Conservation (phyloP, 2,797 vertebrate genomes). For the Cephalopachus bancanus region DNA sequence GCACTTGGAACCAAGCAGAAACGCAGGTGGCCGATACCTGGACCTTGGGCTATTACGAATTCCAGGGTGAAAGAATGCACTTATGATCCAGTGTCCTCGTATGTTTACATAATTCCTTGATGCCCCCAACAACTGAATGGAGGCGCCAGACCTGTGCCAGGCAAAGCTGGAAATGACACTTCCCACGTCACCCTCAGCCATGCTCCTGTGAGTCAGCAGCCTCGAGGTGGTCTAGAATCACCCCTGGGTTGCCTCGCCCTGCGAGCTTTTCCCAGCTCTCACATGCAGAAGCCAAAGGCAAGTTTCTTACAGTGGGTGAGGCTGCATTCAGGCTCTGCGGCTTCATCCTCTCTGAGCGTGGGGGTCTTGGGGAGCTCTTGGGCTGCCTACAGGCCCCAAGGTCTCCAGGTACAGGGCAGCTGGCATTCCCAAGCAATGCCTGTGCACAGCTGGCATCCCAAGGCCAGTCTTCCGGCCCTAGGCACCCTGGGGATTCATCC, state of each 20-base stretch:
- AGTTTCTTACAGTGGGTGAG: no score
- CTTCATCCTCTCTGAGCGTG: not conserved
- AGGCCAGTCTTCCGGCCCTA: not conserved
- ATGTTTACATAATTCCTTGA: not conserved
- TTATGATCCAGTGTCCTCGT: not conserved
- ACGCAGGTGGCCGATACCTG: not conserved
- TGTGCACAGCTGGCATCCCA: not conserved
- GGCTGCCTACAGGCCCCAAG: not conserved
- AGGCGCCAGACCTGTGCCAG: not conserved
- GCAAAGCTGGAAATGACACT: not conserved
- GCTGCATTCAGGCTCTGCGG: not conserved
- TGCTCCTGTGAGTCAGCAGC: not conserved
- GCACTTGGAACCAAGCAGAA: not conserved
- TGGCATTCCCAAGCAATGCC: not conserved
- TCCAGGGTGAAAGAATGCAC: not conserved
- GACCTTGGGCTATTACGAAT: not conserved
- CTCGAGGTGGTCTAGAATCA: not conserved
- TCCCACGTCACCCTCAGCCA: not conserved
- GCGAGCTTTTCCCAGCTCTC: not conserved
- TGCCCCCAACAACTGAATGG: not conserved
- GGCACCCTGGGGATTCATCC: not conserved
- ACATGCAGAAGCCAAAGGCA: not conserved
- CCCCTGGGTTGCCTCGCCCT: not conserved
- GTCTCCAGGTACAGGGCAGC: not conserved
- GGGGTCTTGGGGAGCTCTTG: no score